Percentiles rank a stretch among this genome's conserved stretches.
Conservation (phyloP, 2,888 invertebrate species). For the Caenorhabditis wallacei region DNA sequence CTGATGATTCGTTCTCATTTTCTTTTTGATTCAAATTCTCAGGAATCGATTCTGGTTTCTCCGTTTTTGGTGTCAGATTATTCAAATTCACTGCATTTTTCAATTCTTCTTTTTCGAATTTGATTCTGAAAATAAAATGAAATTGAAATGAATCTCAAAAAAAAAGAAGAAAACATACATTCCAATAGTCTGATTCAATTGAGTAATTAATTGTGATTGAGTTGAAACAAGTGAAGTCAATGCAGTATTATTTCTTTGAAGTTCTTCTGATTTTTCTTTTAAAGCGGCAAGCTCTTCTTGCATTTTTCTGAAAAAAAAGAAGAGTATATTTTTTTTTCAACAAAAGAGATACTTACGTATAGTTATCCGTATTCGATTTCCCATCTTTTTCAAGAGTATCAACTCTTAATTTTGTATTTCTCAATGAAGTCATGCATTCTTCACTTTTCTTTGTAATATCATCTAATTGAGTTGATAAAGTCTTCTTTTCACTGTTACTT, state of each 20-base stretch:
- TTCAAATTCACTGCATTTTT: conserved; percentile 32
- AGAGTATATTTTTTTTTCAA: not conserved
- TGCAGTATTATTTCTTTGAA: conserved; percentile 60
- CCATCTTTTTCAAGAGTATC: conserved; percentile 60
- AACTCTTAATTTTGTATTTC: conserved; percentile 60
- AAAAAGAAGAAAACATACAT: conserved; percentile 35
- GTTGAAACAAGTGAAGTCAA: conserved; percentile 55
- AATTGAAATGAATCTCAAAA: not conserved
- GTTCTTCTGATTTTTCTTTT: conserved; percentile 42
- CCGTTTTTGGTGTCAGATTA: conserved; percentile 32
- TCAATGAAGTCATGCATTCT: conserved; percentile 51
- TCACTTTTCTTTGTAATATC: conserved; percentile 49
- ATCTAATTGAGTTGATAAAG: conserved; percentile 39
- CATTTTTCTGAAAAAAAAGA: conserved; percentile 42
- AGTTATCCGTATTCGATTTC: conserved; percentile 41
- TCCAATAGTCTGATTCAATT: conserved; percentile 67
- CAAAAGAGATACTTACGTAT: conserved; percentile 30
- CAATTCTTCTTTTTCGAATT: conserved; percentile 55
- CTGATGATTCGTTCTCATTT: conserved; percentile 25
- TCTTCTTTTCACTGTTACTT: conserved; percentile 37
- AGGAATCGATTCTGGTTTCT: conserved; percentile 23
- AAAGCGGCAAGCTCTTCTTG: conserved; percentile 47
- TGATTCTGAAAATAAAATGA: conserved; percentile 40
- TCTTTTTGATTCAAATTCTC: conserved; percentile 7
- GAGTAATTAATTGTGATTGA: conserved; percentile 60